Percentiles rank a stretch among this genome's conserved stretches.
These are phyloP conservation scores for Glossophaga mutica DNA, from an alignment of 2,797 vertebrate genomes.

Conservation along the genomic window DNA sequence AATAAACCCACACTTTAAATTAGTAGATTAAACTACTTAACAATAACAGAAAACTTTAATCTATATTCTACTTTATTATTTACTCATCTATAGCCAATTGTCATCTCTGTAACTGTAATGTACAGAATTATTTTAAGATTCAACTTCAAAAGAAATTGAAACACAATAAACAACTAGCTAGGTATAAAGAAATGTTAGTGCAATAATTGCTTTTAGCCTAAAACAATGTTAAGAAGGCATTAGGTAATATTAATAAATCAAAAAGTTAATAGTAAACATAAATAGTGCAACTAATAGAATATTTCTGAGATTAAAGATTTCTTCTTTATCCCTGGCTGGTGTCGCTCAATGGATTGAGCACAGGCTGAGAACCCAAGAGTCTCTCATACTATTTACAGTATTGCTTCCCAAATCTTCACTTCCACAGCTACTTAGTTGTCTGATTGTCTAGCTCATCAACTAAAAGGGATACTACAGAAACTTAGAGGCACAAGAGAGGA, in stretches of 20 bases:
- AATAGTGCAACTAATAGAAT: neutral
- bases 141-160: slow-evolving; percentile 57
- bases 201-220: slow-evolving; percentile 55
- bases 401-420: neutral
- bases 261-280: neutral
- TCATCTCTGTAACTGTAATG: neutral
- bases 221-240: slow-evolving; percentile 46
- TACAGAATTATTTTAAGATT: slow-evolving; percentile 2
- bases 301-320: slow-evolving; percentile 33
- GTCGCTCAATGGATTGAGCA: too few relatives aligned
- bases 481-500: neutral
- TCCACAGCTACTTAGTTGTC: neutral
- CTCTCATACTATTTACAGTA: neutral
- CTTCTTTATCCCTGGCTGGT: too few relatives aligned
- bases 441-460: neutral
- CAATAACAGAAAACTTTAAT: neutral
- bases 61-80: slow-evolving; percentile 14
- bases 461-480: neutral
- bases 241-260: neutral
- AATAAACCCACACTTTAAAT: slow-evolving; percentile 12
- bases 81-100: neutral
- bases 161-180: neutral
- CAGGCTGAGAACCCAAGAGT: too few relatives aligned
- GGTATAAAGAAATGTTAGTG: neutral
- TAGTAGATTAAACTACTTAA: neutral